Percentiles rank a stretch among this genome's conserved stretches.
Evolutionary conservation across 1,140 invertebrate genomes (phyloP).

Genomic region (Listronotus oregonensis): DNA sequence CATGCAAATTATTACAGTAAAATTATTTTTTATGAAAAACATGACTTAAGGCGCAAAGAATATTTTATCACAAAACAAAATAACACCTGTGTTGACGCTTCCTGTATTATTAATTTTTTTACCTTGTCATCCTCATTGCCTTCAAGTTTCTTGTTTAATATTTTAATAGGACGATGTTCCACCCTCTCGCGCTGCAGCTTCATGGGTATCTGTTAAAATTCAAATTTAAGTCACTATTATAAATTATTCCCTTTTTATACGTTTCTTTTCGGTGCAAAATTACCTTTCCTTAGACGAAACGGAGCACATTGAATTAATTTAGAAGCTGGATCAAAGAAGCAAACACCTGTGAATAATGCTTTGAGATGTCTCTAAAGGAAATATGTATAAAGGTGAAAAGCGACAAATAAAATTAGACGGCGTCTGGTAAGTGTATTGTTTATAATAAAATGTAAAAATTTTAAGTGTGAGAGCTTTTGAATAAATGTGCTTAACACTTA

Average conservation of each 20-base stretch:
- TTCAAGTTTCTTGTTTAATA: slow-evolving; percentile 28
- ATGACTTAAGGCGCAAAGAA: too few species aligned
- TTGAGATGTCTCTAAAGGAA: slow-evolving; percentile 24
- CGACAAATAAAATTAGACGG: slow-evolving; percentile 24
- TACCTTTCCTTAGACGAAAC: slow-evolving; percentile 30
- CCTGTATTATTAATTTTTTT: slow-evolving; percentile 21
- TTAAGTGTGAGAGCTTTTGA: too few species aligned
- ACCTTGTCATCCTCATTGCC: slow-evolving; percentile 27
- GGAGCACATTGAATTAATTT: slow-evolving; percentile 36
- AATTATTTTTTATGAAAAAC: too few species aligned
- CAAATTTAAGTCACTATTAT: slow-evolving; percentile 37
- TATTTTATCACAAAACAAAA: neutral
- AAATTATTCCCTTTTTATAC: slow-evolving; percentile 37
- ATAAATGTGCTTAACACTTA: too few species aligned
- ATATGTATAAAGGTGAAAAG: slow-evolving; percentile 21
- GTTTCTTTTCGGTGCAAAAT: slow-evolving; percentile 28
- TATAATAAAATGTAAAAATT: slow-evolving; percentile 1
- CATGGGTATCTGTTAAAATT: slow-evolving; percentile 34
- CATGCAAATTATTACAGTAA: too few species aligned
- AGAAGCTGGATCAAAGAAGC: slow-evolving; percentile 31
- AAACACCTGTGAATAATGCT: slow-evolving; percentile 37
- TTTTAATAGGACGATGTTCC: slow-evolving; percentile 23
- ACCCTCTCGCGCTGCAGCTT: slow-evolving; percentile 14
- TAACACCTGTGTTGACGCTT: neutral
- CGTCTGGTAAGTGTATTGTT: neutral